Conservation (phyloP, 2,113 vertebrate genomes). For the Acanthochromis polyacanthus region DNA sequence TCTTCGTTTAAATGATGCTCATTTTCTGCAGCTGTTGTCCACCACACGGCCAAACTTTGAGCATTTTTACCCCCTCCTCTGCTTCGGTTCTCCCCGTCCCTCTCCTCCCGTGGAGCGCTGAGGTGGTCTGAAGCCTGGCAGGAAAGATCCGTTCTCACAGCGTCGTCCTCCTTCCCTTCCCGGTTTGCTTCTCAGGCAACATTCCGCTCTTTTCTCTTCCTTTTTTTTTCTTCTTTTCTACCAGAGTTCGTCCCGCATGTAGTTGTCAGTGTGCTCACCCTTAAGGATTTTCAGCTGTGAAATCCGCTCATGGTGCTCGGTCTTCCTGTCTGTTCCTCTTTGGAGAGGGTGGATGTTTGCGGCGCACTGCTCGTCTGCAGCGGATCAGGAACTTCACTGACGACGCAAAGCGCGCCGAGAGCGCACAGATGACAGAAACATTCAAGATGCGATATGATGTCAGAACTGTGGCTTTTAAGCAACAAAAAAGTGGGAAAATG, state of each 20-base stretch:
- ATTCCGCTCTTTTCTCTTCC: not conserved
- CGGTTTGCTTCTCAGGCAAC: conserved; percentile 7
- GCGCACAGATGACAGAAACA: conserved; percentile 14
- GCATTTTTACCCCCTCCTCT: conserved; percentile 50
- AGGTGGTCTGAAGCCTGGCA: conserved; percentile 23
- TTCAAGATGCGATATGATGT: not conserved
- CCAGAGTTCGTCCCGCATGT: not conserved
- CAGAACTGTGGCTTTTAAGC: not conserved
- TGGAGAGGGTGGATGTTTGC: conserved; percentile 17
- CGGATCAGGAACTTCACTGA: conserved; percentile 53
- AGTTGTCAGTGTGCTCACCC: not conserved
- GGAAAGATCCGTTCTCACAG: conserved; percentile 42
- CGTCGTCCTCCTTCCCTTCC: conserved; percentile 10
- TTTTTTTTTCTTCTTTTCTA: not conserved
- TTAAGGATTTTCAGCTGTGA: not conserved
- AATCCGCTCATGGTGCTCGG: not conserved
- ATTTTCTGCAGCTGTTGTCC: conserved; percentile 53
- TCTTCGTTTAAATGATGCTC: conserved; percentile 77
- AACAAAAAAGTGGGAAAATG: not conserved
- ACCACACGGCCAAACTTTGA: conserved; percentile 65
- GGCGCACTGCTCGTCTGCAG: conserved; percentile 36
- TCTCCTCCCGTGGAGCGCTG: conserved; percentile 21
- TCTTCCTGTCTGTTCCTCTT: not conserved
- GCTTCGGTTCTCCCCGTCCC: not conserved
- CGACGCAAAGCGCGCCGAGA: conserved; percentile 27